phyloP scores from a whole-genome alignment of 2,797 vertebrate species.

The Tapirus indicus region DNA sequence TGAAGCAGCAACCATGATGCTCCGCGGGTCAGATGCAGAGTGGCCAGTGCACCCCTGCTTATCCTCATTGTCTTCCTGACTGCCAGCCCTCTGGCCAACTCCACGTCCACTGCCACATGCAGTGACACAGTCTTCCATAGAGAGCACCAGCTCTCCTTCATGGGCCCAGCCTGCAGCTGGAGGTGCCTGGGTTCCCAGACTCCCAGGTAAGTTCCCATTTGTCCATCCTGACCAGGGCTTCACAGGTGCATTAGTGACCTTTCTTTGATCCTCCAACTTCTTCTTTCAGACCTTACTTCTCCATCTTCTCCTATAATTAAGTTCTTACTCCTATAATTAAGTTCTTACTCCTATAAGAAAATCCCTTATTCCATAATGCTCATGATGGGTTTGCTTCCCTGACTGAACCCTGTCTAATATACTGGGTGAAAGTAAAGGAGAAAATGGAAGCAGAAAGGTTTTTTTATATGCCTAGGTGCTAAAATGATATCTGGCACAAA shows the following conservation, averaged over 20 bases:
- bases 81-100: neutral
- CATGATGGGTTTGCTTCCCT: neutral
- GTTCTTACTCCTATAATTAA: neutral
- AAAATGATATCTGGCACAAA: conserved; percentile 38
- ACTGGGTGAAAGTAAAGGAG: neutral
- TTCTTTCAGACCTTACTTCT: neutral
- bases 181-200: neutral
- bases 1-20: neutral
- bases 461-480: neutral
- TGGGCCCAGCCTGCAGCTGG: too few species aligned
- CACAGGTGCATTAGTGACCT: too few species aligned
- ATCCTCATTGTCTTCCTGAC: neutral
- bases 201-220: neutral
- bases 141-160: neutral
- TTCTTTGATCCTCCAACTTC: neutral
- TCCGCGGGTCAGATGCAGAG: neutral
- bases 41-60: neutral
- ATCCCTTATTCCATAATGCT: neutral
- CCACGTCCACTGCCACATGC: fast-evolving
- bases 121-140: neutral
- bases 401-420: neutral
- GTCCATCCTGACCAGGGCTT: neutral
- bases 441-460: conserved; percentile 1
- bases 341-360: neutral
- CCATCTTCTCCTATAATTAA: neutral